Evolutionary conservation across 2,888 invertebrate genomes (phyloP).

Genomic region (Drosophila borealis): DNA sequence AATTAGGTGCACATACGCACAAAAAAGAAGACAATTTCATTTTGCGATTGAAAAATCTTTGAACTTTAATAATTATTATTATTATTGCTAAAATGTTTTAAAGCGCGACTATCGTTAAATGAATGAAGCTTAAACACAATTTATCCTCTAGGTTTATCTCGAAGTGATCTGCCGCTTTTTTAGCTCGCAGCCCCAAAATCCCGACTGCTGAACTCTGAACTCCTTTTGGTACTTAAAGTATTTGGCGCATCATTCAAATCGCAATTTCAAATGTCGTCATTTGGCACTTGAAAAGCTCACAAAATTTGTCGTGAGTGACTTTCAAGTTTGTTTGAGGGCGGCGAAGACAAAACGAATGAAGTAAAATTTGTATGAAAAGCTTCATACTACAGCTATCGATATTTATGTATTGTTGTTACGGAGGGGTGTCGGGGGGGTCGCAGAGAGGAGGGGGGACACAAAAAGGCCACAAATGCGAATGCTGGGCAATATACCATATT

Average conservation of each 20-base stretch:
- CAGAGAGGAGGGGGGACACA: conserved; percentile 7
- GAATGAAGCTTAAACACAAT: no score
- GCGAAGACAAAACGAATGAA: conserved; percentile 39
- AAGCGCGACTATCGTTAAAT: no score
- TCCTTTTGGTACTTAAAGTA: conserved; percentile 13
- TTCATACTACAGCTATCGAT: conserved; percentile 45
- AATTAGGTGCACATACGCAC: no score
- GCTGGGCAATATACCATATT: conserved; percentile 35
- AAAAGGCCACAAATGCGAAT: conserved; percentile 34
- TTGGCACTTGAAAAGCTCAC: conserved; percentile 48
- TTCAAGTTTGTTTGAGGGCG: conserved; percentile 43
- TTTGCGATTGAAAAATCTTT: no score
- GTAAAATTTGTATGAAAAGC: conserved; percentile 32
- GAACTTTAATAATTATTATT: no score
- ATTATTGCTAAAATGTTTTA: no score
- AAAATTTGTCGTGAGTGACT: conserved; percentile 61
- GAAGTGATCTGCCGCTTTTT: conserved; percentile 2
- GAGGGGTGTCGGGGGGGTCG: not conserved
- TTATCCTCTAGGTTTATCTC: not conserved
- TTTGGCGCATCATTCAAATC: conserved; percentile 46
- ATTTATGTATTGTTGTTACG: conserved; percentile 42
- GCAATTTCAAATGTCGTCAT: conserved; percentile 57
- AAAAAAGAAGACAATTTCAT: no score
- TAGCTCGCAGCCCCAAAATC: conserved; percentile 1
- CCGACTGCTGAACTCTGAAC: conserved; percentile 13